Base-by-base conservation (phyloP, 2,888 invertebrate genomes). In the Xestia rhomboidea region DNA sequence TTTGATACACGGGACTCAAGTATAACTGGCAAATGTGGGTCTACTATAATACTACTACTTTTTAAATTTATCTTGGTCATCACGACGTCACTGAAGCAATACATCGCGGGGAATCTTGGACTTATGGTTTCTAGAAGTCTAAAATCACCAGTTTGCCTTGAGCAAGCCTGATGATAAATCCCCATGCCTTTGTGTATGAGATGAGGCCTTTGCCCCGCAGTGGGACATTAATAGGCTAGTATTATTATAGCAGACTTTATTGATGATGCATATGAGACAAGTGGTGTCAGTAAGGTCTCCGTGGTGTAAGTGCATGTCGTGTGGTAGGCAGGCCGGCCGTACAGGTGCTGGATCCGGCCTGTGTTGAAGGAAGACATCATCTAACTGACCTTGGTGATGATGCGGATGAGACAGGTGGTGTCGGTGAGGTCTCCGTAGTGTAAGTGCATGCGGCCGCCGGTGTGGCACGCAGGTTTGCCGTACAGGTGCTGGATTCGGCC, bases 371-470 rank as follows among this genome's bases (percentile, higher is more conserved):
- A 98, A 90, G 99, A 99, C 0, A 62, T 5, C 8, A 21, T 2
- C 5, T n/a, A 51, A n/a, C 89, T 83, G 82, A 96, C 96, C 95
- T 95, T 95, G 73, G 94, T 94, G 63, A 96, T 96, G 87, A 96
- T 96, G 81, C 95, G 93, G 82, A 96, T 96, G 71, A 96, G 94
- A 93, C 99, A 99, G 84, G 99, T 99, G 69, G 99, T 99, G 94
- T 99, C 99, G 0, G 99, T 99, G 97, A 99, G 98, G 92, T 99
- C 99, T 24, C 99, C 99, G 94, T 99, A 99, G 94, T 99, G 99
- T 13, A 99, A 96, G 90, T 99, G 98, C 98, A 99, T 99, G 88
- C 97, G 97, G 0, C 98, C 99, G 44, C 98, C 98, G n/a, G 97
- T 98, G 94, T 99, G 99, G 41, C 98, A 98, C 60, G 98, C 97